Conservation (phyloP, 2,888 invertebrate species). For the Latrodectus elegans region DNA sequence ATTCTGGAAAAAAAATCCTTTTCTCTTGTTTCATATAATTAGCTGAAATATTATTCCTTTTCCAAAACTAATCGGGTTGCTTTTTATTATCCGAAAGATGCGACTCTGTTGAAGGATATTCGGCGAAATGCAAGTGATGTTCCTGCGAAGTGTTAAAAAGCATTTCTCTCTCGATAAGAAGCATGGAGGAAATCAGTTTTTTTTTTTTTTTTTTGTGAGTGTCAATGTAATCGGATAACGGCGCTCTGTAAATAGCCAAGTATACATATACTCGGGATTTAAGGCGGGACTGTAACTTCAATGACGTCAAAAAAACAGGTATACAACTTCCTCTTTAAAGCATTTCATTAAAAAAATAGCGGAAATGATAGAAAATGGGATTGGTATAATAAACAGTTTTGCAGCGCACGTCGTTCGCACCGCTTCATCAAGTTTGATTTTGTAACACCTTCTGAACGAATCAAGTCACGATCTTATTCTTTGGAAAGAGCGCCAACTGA, state of each 20-base stretch:
- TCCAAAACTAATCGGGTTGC: too few species aligned
- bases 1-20: too few species aligned
- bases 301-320: conserved; percentile 65
- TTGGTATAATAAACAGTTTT: conserved; percentile 21
- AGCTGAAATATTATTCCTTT: too few species aligned
- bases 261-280: conserved; percentile 50
- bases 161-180: conserved; percentile 58
- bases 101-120: too few species aligned
- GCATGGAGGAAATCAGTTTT: conserved; percentile 64
- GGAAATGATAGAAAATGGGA: conserved; percentile 38
- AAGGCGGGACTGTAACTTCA: conserved; percentile 47
- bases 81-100: too few species aligned
- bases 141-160: conserved; percentile 49
- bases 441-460: not conserved
- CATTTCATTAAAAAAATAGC: conserved; percentile 49
- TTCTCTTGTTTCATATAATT: too few species aligned
- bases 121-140: conserved; percentile 3
- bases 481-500: not conserved
- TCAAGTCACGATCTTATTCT: not conserved
- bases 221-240: conserved; percentile 69
- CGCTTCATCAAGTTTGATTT: not conserved
- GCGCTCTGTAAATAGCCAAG: conserved; percentile 63
- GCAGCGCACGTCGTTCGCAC: not conserved
- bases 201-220: conserved; percentile 56
- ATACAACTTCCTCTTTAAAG: conserved; percentile 61